Evolutionary conservation across 2,113 vertebrate species (phyloP), one percentile per base, ranked within the genome.

Genomic region (Pandion haliaetus): DNA sequence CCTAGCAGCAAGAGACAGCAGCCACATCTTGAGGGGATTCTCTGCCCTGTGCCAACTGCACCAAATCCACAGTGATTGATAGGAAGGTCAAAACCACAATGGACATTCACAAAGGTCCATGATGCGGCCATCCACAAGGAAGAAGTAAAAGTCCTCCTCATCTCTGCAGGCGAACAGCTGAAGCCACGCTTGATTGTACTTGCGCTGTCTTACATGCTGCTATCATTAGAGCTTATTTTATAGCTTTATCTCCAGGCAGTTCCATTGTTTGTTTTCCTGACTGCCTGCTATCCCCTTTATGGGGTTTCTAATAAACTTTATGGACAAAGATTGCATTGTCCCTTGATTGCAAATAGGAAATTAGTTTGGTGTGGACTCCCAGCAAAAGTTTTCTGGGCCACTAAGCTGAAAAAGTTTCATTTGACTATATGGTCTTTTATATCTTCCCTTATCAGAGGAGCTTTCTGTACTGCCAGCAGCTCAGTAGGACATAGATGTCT

Each of bases 51-150:
- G 77, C 19, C 54, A 65, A 12, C 38, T 63, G 13, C 71, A 52
- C 40, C 67, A 74, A 73, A 57, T 36, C 67, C 58, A 29, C 0
- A 0, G 32, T 13, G 34, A 70, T 50, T 73, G 50, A 31, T 0
- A 50, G n/a, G 42, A 82, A 52, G 26, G 29, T 59, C 57, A 93
- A 59, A 91, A 71, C 38, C 77, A 45, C 36, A 45, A 6, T 1
- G 8, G 25, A 76, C 0, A 1, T n/a, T 67, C 38, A 42, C 28
- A 70, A 42, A 88, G 19, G 23, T 36, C 38, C 3, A 0, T 12
- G 63, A 70, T 86, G 34, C n/a, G 16, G 24, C 5, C 0, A 0
- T 38, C 19, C 73, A 52, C 13, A 36, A 38, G 28, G 36, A 38
- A 54, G 34, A 72, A 89, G 40, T 45, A 5, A 36, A 36, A 38